A percentile compares a stretch with the other conserved stretches of the same genome.
Evolutionary conservation across 2,797 vertebrate species (phyloP).

Genomic region (Sebastes taczanowskii): DNA sequence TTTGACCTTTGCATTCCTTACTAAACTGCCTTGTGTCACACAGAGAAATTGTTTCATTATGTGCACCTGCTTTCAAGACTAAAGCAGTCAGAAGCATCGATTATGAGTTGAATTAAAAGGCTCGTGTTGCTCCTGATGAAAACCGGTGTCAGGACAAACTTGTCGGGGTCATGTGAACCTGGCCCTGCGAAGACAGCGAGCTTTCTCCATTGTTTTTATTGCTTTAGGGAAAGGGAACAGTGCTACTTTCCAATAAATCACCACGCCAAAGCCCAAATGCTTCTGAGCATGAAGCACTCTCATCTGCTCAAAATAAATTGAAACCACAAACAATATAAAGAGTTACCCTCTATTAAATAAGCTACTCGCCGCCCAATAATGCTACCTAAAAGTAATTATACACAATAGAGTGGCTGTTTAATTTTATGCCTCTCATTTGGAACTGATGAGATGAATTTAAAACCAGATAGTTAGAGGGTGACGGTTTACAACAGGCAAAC

Average conservation of each 20-base stretch:
- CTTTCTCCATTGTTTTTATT: slow-evolving; percentile 46
- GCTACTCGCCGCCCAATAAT: slow-evolving; percentile 14
- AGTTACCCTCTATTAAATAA: slow-evolving; percentile 45
- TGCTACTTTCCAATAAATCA: slow-evolving; percentile 50
- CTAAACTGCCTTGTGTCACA: neutral
- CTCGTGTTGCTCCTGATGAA: slow-evolving; percentile 1
- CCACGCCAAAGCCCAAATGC: neutral
- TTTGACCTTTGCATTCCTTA: slow-evolving; percentile 16
- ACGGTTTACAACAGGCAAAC: slow-evolving; percentile 22
- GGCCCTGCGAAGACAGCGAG: slow-evolving; percentile 17
- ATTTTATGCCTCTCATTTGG: slow-evolving; percentile 45
- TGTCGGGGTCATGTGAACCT: slow-evolving; percentile 8
- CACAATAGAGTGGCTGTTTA: slow-evolving; percentile 46
- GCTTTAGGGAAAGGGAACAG: slow-evolving; percentile 24
- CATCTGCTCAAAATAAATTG: slow-evolving; percentile 46
- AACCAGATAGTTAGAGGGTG: slow-evolving; percentile 22
- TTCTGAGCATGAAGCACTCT: slow-evolving; percentile 24
- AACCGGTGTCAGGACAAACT: slow-evolving; percentile 9
- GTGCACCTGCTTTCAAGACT: neutral
- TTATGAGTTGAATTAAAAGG: slow-evolving; percentile 36
- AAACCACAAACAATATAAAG: slow-evolving; percentile 55
- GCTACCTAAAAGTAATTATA: slow-evolving; percentile 47
- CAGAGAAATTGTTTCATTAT: slow-evolving; percentile 13
- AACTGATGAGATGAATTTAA: slow-evolving; percentile 42
- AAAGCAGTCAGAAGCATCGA: slow-evolving; percentile 18